These are phyloP conservation scores for Acanthochromis polyacanthus DNA, from an alignment of 2,113 vertebrate species.

Conservation along the genomic window DNA sequence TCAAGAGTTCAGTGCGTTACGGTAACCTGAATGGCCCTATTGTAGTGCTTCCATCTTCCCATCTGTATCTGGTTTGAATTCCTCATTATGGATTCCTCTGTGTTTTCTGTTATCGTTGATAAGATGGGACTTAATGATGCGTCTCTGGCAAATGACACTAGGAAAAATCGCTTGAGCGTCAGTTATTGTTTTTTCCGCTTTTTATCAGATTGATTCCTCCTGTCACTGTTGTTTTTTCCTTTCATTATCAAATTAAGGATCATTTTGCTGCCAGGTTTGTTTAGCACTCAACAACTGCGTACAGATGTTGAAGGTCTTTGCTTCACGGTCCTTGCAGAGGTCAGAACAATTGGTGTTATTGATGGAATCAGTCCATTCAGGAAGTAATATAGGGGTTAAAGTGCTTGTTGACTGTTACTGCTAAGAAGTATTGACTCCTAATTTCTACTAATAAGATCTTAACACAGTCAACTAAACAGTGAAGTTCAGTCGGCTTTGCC, in stretches of 20 bases:
- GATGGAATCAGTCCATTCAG: slow-evolving; percentile 26
- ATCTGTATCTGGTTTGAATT: slow-evolving; percentile 73
- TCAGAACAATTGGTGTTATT: slow-evolving; percentile 24
- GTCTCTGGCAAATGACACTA: slow-evolving; percentile 66
- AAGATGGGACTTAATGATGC: slow-evolving; percentile 74
- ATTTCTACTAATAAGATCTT: neutral
- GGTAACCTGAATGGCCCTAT: slow-evolving; percentile 34
- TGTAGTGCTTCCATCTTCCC: slow-evolving; percentile 55
- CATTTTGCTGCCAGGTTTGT: slow-evolving; percentile 66
- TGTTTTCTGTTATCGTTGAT: slow-evolving; percentile 72
- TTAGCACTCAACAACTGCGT: slow-evolving; percentile 66
- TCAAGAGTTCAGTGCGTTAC: slow-evolving; percentile 56
- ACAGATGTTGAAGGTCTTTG: slow-evolving; percentile 67
- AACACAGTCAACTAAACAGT: neutral
- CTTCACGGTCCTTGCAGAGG: slow-evolving; percentile 31
- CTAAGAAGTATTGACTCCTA: slow-evolving; percentile 11
- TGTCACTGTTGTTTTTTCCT: slow-evolving; percentile 72
- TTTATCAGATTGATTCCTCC: slow-evolving; percentile 70
- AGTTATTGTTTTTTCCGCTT: slow-evolving; percentile 73
- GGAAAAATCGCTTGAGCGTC: slow-evolving; percentile 64
- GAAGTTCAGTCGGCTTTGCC: neutral
- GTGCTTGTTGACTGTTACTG: neutral
- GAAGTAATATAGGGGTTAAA: slow-evolving; percentile 11
- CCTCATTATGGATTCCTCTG: slow-evolving; percentile 61
- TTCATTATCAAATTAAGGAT: slow-evolving; percentile 71